phyloP scores from a whole-genome alignment of 2,797 vertebrate species.

The Mus caroli region DNA sequence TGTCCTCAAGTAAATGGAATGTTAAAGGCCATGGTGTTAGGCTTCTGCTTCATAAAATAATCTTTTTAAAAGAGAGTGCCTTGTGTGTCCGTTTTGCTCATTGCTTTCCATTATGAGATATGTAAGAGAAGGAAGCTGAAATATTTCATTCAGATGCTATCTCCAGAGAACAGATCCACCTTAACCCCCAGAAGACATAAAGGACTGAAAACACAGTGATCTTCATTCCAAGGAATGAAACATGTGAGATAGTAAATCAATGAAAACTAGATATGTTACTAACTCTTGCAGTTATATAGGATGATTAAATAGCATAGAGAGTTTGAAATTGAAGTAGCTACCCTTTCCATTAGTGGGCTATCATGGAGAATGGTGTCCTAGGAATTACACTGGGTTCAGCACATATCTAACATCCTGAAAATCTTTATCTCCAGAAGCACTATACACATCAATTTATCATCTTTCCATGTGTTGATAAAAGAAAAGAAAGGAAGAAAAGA shows the following conservation, averaged over 20 bases:
- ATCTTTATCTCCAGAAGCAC: not conserved
- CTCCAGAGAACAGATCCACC: not conserved
- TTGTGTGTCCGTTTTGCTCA: not conserved
- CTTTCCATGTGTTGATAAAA: not conserved
- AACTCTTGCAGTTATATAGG: not conserved
- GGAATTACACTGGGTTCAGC: not conserved
- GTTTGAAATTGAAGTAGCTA: not conserved
- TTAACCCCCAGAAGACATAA: not conserved
- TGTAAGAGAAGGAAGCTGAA: not conserved
- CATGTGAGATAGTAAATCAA: not conserved
- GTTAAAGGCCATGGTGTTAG: not conserved
- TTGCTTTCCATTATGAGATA: not conserved
- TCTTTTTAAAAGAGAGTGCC: not conserved
- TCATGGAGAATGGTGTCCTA: not conserved
- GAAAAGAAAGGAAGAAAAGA: not conserved
- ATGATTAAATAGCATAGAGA: not conserved
- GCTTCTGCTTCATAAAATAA: not conserved
- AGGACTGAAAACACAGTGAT: not conserved
- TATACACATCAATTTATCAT: constrained; percentile 25
- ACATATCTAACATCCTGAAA: not conserved
- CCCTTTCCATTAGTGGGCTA: not conserved
- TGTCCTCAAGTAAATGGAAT: not conserved
- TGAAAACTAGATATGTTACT: not conserved
- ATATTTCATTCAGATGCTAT: not conserved
- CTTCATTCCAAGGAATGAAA: not conserved